Evolutionary conservation across 2,797 vertebrate species (phyloP), one percentile per base, ranked within the genome.

Genomic region (Sebastes flavidus): DNA sequence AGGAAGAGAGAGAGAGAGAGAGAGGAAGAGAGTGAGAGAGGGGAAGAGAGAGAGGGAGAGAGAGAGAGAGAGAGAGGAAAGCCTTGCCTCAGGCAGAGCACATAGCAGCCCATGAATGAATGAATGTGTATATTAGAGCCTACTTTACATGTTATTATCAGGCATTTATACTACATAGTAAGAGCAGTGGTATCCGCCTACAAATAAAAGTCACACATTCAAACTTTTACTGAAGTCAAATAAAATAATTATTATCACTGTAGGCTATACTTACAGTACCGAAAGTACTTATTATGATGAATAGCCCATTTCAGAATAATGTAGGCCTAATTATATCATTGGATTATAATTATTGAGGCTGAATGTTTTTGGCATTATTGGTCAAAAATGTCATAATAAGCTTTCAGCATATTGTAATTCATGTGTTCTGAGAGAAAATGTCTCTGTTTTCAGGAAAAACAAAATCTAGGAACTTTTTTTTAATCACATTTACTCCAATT

Each of bases 51-150:
- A 10, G 8, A 3, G 32, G 10, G 32, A 1, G 32, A 34, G 34
- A 2, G 34, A 2, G 12, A 25, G 61, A 12, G 58, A 6, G 38
- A 42, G 13, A 14, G 38, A 80, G 80, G 66, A 80, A 91, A 86
- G 61, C 79, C 56, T 83, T 24, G 73, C 87, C 77, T 18, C 65
- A 60, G 87, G 87, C 77, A 36, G 70, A 69, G 72, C 32, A 74
- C 77, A 36, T 70, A 69, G 72, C 32, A 74, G 46, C 49, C 61
- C 36, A 72, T 54, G 67, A 81, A 85, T 87, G 84, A 86, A 88
- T 87, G 67, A 46, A 71, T 61, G 75, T 76, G 54, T 61, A 11
- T 11, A 60, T 58, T 58, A 36, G n/a, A 32, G 1, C 12, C 24
- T 8, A 65, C 72, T 65, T 62, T 13, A 54, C 32, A 65, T 68